Conservation (phyloP, 2,888 invertebrate genomes). For the Aphrophora alni region DNA sequence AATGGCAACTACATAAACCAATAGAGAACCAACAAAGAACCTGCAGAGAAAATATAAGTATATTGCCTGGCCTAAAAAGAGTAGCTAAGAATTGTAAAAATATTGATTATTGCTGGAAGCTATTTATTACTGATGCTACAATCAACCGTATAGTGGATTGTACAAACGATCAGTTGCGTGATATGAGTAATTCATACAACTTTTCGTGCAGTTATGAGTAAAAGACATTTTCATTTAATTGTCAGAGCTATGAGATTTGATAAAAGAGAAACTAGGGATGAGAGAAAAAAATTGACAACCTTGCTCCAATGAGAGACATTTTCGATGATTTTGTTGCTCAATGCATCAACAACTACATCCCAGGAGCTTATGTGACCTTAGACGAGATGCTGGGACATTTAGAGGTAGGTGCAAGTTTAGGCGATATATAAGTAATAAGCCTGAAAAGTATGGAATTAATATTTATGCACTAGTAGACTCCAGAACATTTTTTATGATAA, state of each 20-base stretch:
- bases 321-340: slow-evolving; percentile 51
- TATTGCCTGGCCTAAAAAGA: slow-evolving; percentile 32
- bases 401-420: slow-evolving; percentile 45
- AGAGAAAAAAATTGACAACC: slow-evolving; percentile 46
- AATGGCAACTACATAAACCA: neutral
- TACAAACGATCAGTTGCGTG: slow-evolving; percentile 43
- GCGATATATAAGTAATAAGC: slow-evolving; percentile 52
- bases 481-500: slow-evolving; percentile 40
- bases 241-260: neutral
- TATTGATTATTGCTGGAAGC: slow-evolving; percentile 44
- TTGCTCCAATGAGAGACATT: slow-evolving; percentile 43
- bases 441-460: slow-evolving; percentile 52
- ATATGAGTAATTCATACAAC: neutral
- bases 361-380: slow-evolving; percentile 43
- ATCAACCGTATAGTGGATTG: slow-evolving; percentile 43
- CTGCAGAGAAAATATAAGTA: neutral
- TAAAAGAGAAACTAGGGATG: slow-evolving; percentile 38
- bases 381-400: slow-evolving; percentile 49
- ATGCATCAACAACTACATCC: slow-evolving; percentile 47
- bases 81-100: slow-evolving; percentile 44
- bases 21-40: neutral
- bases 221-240: neutral
- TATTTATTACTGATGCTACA: slow-evolving; percentile 45
- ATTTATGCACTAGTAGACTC: slow-evolving; percentile 49
- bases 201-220: neutral